These are phyloP conservation scores for Elgaria multicarinata DNA, from an alignment of 2,113 vertebrate genomes.

Conservation along the genomic window DNA sequence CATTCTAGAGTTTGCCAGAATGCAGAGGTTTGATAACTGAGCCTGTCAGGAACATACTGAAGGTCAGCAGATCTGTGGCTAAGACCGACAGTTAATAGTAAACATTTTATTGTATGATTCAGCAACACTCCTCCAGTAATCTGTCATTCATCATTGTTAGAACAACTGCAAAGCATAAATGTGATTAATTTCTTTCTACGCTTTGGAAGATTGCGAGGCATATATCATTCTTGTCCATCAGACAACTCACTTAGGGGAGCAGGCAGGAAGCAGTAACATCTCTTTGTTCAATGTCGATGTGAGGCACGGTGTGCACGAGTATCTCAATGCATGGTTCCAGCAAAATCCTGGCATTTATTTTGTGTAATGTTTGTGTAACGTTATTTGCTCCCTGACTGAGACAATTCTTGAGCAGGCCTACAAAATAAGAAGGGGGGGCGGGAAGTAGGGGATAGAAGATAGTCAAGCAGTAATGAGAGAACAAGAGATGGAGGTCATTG, in stretches of 20 bases:
- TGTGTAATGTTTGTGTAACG: not conserved
- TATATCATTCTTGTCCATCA: conserved; percentile 69
- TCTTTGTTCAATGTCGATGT: conserved; percentile 1
- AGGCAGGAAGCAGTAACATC: not conserved
- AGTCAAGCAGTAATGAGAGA: not conserved
- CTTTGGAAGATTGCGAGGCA: conserved; percentile 68
- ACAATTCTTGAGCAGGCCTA: not conserved
- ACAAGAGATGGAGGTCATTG: not conserved
- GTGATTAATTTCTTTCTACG: conserved; percentile 74
- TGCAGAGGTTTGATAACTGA: conserved; percentile 71
- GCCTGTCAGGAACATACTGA: conserved; percentile 68
- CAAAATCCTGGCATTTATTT: not conserved
- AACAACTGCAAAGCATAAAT: conserved; percentile 70
- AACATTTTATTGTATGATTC: conserved; percentile 71
- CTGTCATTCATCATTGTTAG: conserved; percentile 71
- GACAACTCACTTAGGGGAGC: conserved; percentile 59
- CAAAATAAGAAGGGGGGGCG: not conserved
- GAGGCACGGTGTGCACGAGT: not conserved
- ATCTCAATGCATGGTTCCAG: not conserved
- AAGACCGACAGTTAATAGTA: conserved; percentile 58
- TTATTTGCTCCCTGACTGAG: not conserved
- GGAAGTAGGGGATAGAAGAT: not conserved
- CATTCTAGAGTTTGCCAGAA: conserved; percentile 67
- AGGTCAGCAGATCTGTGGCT: conserved; percentile 68
- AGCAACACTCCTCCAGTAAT: conserved; percentile 62